Conservation (phyloP, 2,113 vertebrate species). For the Mormyrus lacerda region DNA sequence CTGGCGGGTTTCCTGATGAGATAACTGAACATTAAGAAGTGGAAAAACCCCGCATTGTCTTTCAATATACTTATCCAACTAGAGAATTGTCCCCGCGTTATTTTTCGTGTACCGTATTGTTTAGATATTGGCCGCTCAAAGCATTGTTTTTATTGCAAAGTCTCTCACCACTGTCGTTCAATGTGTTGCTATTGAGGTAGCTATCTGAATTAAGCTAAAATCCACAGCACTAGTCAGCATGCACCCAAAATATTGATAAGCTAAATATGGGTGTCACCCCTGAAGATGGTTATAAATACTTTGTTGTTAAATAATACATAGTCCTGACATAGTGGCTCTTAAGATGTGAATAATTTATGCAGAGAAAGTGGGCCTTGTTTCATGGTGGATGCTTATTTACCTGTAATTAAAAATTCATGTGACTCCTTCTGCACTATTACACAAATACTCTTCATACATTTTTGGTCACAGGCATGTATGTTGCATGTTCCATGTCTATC, state of each 20-base stretch:
- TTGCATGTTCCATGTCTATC: background rate
- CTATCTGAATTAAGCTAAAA: background rate
- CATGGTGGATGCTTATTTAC: background rate
- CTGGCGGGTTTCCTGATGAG: background rate
- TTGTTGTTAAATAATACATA: constrained; percentile 32
- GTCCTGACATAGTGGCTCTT: constrained; percentile 23
- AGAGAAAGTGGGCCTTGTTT: constrained; percentile 31
- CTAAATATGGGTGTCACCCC: background rate
- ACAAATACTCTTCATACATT: background rate
- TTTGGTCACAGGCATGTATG: background rate
- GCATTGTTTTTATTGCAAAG: background rate
- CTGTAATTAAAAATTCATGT: background rate
- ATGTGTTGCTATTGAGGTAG: background rate
- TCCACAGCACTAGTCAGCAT: background rate
- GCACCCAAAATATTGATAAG: background rate
- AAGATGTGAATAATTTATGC: constrained; percentile 37
- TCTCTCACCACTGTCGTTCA: background rate
- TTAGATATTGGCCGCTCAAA: background rate
- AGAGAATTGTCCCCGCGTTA: background rate
- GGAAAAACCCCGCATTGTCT: background rate
- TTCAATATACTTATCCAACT: background rate
- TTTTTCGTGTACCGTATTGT: background rate
- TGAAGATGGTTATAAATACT: constrained; percentile 15
- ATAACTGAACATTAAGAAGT: background rate
- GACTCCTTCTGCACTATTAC: background rate